A percentile compares a stretch with the other conserved stretches of the same genome.
These are phyloP conservation scores for Cephus rjabovi DNA, from an alignment of 2,888 invertebrate species.

Conservation along the genomic window DNA sequence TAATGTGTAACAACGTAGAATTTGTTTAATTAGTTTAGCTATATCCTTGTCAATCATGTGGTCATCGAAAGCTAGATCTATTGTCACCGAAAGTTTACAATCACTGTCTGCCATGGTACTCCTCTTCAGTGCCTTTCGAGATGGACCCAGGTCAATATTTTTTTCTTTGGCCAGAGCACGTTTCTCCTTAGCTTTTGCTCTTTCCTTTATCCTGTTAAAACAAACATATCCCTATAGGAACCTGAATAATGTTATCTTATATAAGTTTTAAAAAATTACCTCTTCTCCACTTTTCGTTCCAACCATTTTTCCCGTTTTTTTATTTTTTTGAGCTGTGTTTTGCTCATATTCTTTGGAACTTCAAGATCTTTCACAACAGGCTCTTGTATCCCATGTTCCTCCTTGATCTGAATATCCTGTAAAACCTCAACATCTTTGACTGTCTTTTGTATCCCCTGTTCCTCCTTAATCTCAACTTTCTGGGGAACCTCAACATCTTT, in stretches of 20 bases:
- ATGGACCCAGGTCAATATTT: conserved; percentile 81
- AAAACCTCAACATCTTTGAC: not conserved
- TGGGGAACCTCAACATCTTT: not conserved
- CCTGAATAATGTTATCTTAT: not conserved
- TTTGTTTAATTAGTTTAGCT: conserved; percentile 89
- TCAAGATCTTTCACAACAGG: not conserved
- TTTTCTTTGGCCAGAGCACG: conserved; percentile 77
- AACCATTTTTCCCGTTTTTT: conserved; percentile 81
- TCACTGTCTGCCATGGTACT: conserved; percentile 77
- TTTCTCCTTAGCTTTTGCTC: conserved; percentile 77
- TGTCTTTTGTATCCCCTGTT: not conserved
- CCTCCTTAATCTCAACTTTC: not conserved
- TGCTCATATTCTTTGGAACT: conserved; percentile 54
- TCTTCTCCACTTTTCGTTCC: conserved; percentile 76
- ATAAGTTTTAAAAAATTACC: conserved; percentile 56
- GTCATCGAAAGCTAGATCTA: conserved; percentile 93
- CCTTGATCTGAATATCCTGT: not conserved
- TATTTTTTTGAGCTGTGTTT: conserved; percentile 77
- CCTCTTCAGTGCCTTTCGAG: conserved; percentile 82
- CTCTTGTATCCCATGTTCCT: not conserved
- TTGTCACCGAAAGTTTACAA: conserved; percentile 79
- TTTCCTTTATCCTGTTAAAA: conserved; percentile 72
- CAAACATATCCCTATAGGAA: not conserved
- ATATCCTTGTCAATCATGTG: conserved; percentile 92
- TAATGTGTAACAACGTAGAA: conserved; percentile 89